Conservation (phyloP, 2,113 vertebrate genomes). For the Apteryx owenii region DNA sequence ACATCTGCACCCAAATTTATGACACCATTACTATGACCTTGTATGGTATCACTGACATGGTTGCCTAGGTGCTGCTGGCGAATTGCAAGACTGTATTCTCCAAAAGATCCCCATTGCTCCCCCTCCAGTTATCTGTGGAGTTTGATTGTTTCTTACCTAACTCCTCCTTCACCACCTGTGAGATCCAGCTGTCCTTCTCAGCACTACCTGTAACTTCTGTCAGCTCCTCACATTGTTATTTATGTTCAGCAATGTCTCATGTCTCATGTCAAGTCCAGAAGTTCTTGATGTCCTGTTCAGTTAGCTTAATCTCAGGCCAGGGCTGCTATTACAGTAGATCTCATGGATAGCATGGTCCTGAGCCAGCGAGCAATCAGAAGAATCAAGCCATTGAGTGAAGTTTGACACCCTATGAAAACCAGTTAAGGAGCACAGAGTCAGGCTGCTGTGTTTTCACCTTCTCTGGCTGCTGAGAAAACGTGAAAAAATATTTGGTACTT, state of each 20-base stretch:
- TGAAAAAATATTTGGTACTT: neutral
- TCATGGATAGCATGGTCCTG: neutral
- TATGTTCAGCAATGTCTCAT: neutral
- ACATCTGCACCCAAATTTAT: neutral
- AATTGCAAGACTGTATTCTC: neutral
- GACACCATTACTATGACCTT: neutral
- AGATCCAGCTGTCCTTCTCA: neutral
- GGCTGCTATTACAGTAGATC: fast-evolving
- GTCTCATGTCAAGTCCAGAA: fast-evolving
- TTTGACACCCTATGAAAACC: neutral
- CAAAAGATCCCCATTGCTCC: neutral
- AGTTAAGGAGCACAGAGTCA: neutral
- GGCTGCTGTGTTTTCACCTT: neutral
- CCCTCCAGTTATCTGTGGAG: neutral
- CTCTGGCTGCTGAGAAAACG: neutral
- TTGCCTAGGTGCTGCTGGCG: neutral
- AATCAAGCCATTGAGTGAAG: neutral
- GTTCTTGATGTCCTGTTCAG: neutral
- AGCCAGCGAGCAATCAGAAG: neutral
- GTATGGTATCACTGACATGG: neutral
- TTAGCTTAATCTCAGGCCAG: neutral
- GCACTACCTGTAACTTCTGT: neutral
- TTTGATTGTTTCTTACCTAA: neutral
- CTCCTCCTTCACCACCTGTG: too few relatives aligned
- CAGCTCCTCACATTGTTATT: neutral